Evolutionary conservation across 2,888 invertebrate genomes (phyloP).

Genomic region (Dicyrtomina minuta): DNA sequence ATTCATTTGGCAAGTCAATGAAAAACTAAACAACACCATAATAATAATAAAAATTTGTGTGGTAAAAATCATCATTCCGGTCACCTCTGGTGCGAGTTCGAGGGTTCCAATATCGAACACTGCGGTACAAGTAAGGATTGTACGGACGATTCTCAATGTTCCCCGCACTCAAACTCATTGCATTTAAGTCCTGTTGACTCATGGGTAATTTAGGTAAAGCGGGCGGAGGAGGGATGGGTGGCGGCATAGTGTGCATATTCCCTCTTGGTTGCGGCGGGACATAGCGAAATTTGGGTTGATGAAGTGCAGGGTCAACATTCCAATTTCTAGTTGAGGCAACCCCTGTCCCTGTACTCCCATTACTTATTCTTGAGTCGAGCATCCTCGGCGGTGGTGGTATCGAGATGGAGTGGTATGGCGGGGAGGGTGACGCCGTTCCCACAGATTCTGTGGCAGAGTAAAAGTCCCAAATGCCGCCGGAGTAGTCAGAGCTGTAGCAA

Average conservation of each 20-base stretch:
- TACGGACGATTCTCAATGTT: constrained; percentile 18
- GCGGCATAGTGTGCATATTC: constrained; percentile 28
- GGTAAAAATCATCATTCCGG: constrained; percentile 42
- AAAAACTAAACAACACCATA: constrained; percentile 52
- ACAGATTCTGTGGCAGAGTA: constrained; percentile 37
- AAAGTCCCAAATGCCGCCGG: constrained; percentile 49
- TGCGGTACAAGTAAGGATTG: constrained; percentile 45
- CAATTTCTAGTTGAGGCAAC: constrained; percentile 38
- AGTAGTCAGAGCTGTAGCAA: constrained; percentile 34
- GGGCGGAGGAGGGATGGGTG: constrained; percentile 63
- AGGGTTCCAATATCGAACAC: constrained; percentile 48
- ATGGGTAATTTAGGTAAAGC: constrained; percentile 55
- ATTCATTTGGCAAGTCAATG: neutral
- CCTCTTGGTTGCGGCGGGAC: constrained; percentile 59
- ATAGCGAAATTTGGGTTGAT: constrained; percentile 74
- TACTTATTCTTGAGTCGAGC: constrained; percentile 29
- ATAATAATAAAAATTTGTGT: constrained; percentile 50
- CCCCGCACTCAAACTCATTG: constrained; percentile 33
- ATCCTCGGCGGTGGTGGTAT: constrained; percentile 28
- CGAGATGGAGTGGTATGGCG: constrained; percentile 31
- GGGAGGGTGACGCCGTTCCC: constrained; percentile 20
- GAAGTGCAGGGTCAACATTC: constrained; percentile 72
- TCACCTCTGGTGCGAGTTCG: constrained; percentile 46
- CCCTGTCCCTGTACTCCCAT: neutral
- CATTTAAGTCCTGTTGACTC: constrained; percentile 53